Evolutionary conservation across 1,140 invertebrate genomes (phyloP), one percentile per base, ranked within the genome.

Genomic region (Drosophila punjabiensis): DNA sequence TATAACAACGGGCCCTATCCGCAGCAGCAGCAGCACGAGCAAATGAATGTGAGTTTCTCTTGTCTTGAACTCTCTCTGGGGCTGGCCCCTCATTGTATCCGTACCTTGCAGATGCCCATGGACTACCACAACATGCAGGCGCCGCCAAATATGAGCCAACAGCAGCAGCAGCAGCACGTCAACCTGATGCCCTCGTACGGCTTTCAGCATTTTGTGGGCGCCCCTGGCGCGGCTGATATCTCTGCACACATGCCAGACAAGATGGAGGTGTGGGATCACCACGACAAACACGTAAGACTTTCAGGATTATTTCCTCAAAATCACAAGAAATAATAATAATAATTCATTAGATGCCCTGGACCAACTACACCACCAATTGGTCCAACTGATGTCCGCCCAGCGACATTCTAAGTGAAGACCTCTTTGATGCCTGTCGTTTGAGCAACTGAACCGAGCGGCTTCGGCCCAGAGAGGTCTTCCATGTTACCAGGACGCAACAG

Each of bases 241-340:
- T 45, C 81, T 20, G 75, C 64, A 6, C 92, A 93, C 58, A 79
- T 92, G 79, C 79, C 92, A 11, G 92, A 93, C 30, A 93, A 93
- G 55, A 79, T 92, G 52, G 92, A 93, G 61, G 69, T 75, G 61
- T 93, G 92, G 92, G 92, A 93, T 71, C 92, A 93, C 65, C 92
- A 93, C 63, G 92, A 93, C 32, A 93, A 93, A 56, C 92, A 92
- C 82, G 92, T 93, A 64, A 92, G 91, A 30, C 5, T 24, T 10
- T 16, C 4, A 3, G 33, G 6, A 24, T 24, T 24, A 5, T 3
- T 37, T 24, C 1, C 4, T 8, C 3, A 16, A 35, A 35, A 14
- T 4, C 18, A 4, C 3, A 0, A 6, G 28, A 18, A 53, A n/a
- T 53, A 32, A 53, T 18, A 53, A 13, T 20, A 13, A n/a, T n/a